Evolutionary conservation across 2,113 vertebrate genomes (phyloP), one percentile per base, ranked within the genome.

Genomic region (Sturnira hondurensis): DNA sequence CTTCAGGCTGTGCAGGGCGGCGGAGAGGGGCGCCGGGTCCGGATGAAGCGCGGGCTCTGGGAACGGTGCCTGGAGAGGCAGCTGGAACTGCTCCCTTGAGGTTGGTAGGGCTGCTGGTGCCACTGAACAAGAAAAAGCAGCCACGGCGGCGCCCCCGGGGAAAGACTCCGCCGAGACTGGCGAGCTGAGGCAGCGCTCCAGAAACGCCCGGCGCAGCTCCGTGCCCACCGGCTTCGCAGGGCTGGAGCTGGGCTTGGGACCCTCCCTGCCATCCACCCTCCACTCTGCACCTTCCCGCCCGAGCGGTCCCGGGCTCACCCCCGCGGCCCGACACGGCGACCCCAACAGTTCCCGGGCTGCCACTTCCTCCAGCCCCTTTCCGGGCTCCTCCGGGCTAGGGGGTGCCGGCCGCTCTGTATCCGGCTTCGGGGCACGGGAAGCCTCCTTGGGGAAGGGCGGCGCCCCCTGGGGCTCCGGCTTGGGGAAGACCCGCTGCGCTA

Each of bases 131-230:
- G 96, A 80, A 73, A 98, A 96, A 12, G 97, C 87, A 38, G 97
- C 96, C n/a, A 91, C 82, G 4, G 97, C 86, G 24, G 97, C 95
- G 76, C 96, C 97, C 97, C 97, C 92, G 16, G 98, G 98, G 45
- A 98, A 98, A 74, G 98, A 98, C 90, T 98, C 98, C 0, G 98
- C 98, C 1, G 98, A 97, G 17, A 96, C 97, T 0, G 98, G 98
- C 0, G 98, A 98, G 88, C 97, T 97, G 70, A 98, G 95, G 90
- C 98, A 98, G 73, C 98, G 98, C 94, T 98, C 97, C 80, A 98
- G 96, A 74, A 98, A 98, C n/a, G 98, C 97, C 31, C 96, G 97
- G 71, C 97, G 97, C 86, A 98, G 96, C 65, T 98, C 98, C 17
- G 82, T 5, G 50, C 96, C 98, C 3, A 95, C 96, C 2, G 98